These are phyloP conservation scores for Venusia cambrica DNA, from an alignment of 2,888 invertebrate species.

Conservation along the genomic window DNA sequence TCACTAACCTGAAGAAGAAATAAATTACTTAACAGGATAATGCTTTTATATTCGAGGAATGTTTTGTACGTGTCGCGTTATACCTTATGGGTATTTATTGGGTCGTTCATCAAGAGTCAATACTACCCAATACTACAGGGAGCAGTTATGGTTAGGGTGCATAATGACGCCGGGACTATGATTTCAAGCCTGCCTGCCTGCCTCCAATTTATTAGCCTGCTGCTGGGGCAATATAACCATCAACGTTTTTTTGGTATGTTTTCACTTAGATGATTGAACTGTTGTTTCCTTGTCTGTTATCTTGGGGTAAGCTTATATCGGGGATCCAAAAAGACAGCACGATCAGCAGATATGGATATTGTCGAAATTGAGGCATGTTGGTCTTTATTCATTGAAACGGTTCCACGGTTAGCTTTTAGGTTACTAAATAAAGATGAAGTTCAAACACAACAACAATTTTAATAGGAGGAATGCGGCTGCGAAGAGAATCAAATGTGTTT, in stretches of 20 bases:
- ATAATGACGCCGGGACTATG: slow-evolving; percentile 68
- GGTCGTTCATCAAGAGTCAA: slow-evolving; percentile 75
- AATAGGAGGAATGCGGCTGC: slow-evolving; percentile 56
- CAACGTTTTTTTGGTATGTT: slow-evolving; percentile 29
- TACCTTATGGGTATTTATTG: slow-evolving; percentile 78
- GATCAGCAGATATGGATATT: no score
- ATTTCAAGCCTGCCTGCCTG: slow-evolving; percentile 47
- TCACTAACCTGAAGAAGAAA: slow-evolving; percentile 74
- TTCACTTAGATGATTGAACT: slow-evolving; percentile 27
- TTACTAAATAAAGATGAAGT: slow-evolving; percentile 74
- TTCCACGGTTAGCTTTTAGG: no score
- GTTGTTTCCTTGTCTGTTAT: slow-evolving; percentile 14
- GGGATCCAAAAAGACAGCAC: slow-evolving; percentile 20
- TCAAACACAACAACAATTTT: slow-evolving; percentile 67
- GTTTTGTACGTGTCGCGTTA: slow-evolving; percentile 76
- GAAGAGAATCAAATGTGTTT: slow-evolving; percentile 61
- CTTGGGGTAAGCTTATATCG: not conserved
- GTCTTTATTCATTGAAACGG: slow-evolving; percentile 57
- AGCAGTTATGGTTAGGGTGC: slow-evolving; percentile 74
- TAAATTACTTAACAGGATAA: slow-evolving; percentile 80
- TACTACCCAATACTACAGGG: slow-evolving; percentile 73
- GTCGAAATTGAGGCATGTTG: no score
- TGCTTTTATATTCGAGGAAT: slow-evolving; percentile 74
- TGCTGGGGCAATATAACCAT: slow-evolving; percentile 38
- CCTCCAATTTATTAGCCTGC: slow-evolving; percentile 65